phyloP scores from a whole-genome alignment of 1,140 invertebrate genomes.

The Bombus cullumanus region DNA sequence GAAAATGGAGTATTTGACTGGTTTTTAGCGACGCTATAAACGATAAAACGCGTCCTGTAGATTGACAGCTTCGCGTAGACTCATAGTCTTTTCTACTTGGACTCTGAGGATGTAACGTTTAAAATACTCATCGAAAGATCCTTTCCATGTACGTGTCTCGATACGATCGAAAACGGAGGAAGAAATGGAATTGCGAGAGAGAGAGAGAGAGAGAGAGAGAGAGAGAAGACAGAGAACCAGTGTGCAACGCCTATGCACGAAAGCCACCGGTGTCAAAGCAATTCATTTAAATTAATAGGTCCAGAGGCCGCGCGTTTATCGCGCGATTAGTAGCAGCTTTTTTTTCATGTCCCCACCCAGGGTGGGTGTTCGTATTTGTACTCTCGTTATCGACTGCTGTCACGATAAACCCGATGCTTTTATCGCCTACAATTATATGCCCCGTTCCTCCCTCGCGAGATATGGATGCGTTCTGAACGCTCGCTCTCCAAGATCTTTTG shows the following conservation, averaged over 20 bases:
- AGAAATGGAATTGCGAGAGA: too few relatives aligned
- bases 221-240: neutral
- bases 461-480: conserved; percentile 27
- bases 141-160: too few relatives aligned
- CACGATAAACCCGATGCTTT: conserved; percentile 59
- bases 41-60: too few relatives aligned
- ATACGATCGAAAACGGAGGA: too few relatives aligned
- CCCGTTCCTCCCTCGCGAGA: conserved; percentile 40
- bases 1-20: too few relatives aligned
- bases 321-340: conserved; percentile 58
- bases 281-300: conserved; percentile 73
- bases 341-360: conserved; percentile 20
- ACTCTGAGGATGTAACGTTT: too few relatives aligned
- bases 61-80: too few relatives aligned
- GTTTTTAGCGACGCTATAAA: too few relatives aligned
- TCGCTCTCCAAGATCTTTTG: conserved; percentile 52
- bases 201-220: too few relatives aligned
- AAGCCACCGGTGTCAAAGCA: conserved; percentile 62
- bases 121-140: too few relatives aligned
- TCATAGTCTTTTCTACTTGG: too few relatives aligned
- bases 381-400: conserved; percentile 56
- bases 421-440: conserved; percentile 57
- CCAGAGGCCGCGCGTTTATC: conserved; percentile 62
- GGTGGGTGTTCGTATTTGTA: conserved; percentile 57
- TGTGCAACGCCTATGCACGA: neutral